Evolutionary conservation across 2,113 vertebrate species (phyloP).

Genomic region (Cavia porcellus): DNA sequence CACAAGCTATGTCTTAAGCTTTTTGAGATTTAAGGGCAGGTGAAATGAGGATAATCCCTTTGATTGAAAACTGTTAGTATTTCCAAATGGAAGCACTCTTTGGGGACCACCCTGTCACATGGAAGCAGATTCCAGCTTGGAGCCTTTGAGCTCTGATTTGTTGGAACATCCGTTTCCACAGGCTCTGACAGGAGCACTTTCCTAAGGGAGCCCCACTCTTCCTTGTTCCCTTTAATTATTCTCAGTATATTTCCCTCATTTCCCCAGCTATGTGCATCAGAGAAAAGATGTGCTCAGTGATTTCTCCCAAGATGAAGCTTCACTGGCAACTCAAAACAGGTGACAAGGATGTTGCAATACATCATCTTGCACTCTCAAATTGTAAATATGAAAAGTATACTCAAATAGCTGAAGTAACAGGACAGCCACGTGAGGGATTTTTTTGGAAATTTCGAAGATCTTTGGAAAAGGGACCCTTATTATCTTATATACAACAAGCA

Average conservation of each 20-base stretch:
- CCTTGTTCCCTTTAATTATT: constrained; percentile 65
- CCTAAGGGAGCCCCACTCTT: constrained; percentile 40
- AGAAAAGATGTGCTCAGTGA: constrained; percentile 52
- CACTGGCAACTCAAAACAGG: background rate
- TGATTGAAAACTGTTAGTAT: background rate
- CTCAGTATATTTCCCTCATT: background rate
- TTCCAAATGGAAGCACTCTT: background rate
- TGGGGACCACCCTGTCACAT: background rate
- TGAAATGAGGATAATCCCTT: background rate
- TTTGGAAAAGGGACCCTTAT: background rate
- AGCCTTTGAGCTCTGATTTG: background rate
- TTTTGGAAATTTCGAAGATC: background rate
- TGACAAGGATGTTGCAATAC: constrained; percentile 43
- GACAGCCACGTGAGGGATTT: background rate
- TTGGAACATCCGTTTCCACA: background rate
- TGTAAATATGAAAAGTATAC: background rate
- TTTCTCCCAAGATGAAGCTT: constrained; percentile 66
- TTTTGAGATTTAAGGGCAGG: constrained; percentile 30
- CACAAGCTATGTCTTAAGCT: background rate
- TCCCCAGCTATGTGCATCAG: background rate
- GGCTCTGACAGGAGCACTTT: constrained; percentile 58
- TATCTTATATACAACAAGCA: background rate
- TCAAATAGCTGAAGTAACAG: background rate
- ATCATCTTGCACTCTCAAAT: constrained; percentile 35
- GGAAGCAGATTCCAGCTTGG: background rate